Percentiles rank a stretch among this genome's conserved stretches.
These are phyloP conservation scores for Craniophora ligustri DNA, from an alignment of 2,888 invertebrate species.

Conservation along the genomic window DNA sequence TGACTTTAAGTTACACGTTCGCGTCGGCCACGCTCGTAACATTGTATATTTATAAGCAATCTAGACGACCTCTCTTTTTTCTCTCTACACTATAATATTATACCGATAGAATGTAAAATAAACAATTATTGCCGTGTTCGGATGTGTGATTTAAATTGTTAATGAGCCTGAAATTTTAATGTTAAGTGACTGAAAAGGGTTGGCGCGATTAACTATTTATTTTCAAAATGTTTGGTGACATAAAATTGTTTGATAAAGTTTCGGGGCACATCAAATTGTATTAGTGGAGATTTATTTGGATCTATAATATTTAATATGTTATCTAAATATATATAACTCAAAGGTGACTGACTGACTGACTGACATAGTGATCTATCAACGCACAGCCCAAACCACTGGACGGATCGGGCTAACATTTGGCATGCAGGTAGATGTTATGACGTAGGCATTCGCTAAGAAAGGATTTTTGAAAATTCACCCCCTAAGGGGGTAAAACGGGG, in stretches of 20 bases:
- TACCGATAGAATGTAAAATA: constrained; percentile 53
- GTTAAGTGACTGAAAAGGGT: background rate
- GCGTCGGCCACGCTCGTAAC: constrained; percentile 51
- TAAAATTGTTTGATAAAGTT: background rate
- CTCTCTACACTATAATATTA: constrained; percentile 52
- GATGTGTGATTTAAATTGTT: constrained; percentile 18
- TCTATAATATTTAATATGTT: too few relatives aligned
- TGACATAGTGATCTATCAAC: too few relatives aligned
- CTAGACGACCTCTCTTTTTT: constrained; percentile 51
- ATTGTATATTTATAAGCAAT: constrained; percentile 73
- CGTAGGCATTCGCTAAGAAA: too few relatives aligned
- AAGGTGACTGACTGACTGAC: too few relatives aligned
- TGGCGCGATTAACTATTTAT: background rate
- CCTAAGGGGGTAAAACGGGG: too few relatives aligned
- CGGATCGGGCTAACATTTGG: too few relatives aligned
- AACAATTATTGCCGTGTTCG: constrained; percentile 21
- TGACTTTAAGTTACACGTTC: constrained; percentile 55
- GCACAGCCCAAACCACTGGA: too few relatives aligned
- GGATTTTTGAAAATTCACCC: too few relatives aligned
- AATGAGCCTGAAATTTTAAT: constrained; percentile 11
- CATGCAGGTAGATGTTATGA: too few relatives aligned
- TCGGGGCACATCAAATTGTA: background rate
- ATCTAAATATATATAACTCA: too few relatives aligned
- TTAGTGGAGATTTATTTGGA: too few relatives aligned
- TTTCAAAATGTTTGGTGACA: background rate